Evolutionary conservation across 2,888 invertebrate genomes (phyloP).

Genomic region (Phytoseiulus persimilis): DNA sequence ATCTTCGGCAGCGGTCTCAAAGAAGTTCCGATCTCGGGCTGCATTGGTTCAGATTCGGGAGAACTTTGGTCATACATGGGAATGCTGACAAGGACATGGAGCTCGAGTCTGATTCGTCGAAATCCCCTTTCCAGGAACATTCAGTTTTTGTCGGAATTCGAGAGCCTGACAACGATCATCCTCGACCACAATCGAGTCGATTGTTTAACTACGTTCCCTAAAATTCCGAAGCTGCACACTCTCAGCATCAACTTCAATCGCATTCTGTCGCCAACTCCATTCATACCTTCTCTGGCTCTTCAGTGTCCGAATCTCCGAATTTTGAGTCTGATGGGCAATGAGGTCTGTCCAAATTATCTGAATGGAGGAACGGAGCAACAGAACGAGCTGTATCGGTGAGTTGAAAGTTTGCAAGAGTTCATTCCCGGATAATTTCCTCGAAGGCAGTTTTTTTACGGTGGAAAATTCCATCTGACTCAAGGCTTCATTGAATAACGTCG

Average conservation of each 20-base stretch:
- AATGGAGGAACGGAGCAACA: constrained; percentile 27
- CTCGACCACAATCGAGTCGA: constrained; percentile 11
- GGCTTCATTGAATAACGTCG: too few species aligned
- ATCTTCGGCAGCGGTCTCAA: too few species aligned
- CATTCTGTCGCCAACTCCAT: not conserved
- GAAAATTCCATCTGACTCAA: too few species aligned
- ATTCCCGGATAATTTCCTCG: too few species aligned
- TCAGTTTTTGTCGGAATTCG: constrained; percentile 31
- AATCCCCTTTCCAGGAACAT: not conserved
- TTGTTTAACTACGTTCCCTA: constrained; percentile 15
- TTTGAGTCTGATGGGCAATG: constrained; percentile 15
- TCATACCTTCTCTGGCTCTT: constrained; percentile 6
- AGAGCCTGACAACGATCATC: not conserved
- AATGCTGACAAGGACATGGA: too few species aligned
- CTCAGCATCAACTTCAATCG: constrained; percentile 15
- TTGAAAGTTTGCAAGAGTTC: not conserved
- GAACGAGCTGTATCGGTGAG: constrained; percentile 31
- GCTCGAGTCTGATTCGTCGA: not conserved
- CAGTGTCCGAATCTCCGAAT: constrained; percentile 11
- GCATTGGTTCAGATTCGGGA: too few species aligned
- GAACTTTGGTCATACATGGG: not conserved
- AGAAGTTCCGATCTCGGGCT: too few species aligned
- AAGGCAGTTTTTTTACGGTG: too few species aligned
- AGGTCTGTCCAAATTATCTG: constrained; percentile 22
- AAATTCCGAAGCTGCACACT: not conserved